Percentiles rank a stretch among this genome's conserved stretches.
phyloP scores from a whole-genome alignment of 2,113 vertebrate genomes.

The Megalops atlanticus region DNA sequence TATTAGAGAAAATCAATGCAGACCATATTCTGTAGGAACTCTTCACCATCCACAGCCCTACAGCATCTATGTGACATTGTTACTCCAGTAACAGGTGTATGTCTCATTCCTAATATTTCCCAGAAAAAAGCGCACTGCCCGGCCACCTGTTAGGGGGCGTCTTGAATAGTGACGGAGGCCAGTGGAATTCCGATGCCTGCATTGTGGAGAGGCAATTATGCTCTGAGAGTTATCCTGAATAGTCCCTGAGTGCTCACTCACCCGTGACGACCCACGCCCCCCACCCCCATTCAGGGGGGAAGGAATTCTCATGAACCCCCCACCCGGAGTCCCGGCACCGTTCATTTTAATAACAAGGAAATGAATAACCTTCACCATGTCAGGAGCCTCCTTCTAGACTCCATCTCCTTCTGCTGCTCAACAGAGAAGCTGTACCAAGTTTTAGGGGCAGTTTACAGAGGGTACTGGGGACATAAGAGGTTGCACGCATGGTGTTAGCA shows the following conservation, averaged over 20 bases:
- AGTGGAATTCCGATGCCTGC: constrained; percentile 52
- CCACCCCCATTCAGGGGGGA: constrained; percentile 40
- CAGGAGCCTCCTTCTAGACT: not conserved
- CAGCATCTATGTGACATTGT: no score
- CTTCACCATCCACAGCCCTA: no score
- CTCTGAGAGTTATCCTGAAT: constrained; percentile 56
- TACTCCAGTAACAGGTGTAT: not conserved
- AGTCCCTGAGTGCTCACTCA: constrained; percentile 58
- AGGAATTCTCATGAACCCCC: constrained; percentile 61
- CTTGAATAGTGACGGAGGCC: constrained; percentile 62
- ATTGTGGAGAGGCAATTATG: constrained; percentile 63
- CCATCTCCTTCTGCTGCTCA: not conserved
- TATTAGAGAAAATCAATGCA: no score
- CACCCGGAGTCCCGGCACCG: constrained; percentile 26
- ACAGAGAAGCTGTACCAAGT: not conserved
- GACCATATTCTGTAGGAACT: no score
- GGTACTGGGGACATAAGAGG: no score
- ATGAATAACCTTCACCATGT: not conserved
- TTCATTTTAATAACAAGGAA: constrained; percentile 18
- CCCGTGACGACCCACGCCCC: constrained; percentile 61
- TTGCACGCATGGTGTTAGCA: no score
- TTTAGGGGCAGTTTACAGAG: no score
- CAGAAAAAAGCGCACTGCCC: not conserved
- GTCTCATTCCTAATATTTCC: not conserved
- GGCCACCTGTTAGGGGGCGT: constrained; percentile 50